Base-by-base conservation (phyloP, 2,113 vertebrate species). In the Clarias gariepinus region DNA sequence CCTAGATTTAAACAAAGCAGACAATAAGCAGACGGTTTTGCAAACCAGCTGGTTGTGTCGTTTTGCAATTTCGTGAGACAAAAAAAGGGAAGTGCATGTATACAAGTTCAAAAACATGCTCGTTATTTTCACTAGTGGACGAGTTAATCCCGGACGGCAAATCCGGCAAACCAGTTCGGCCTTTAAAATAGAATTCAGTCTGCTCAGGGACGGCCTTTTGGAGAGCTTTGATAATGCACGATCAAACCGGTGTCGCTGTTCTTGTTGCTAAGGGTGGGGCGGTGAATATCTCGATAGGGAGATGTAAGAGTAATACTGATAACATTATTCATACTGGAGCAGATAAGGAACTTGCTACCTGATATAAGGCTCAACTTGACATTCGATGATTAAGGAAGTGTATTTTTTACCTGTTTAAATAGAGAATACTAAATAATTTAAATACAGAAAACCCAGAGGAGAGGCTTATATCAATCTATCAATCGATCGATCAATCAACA, bases 1-100 rank as follows among this genome's bases (percentile, higher is more conserved):
- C 77, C 85, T 86, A 11, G 21, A 41, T 80, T 81, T 69, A 36
- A 66, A 33, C 47, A n/a, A 69, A 53, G 25, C 57, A 76, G 25
- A 73, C 33, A 52, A 23, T 78, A 60, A 57, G 76, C 5, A 16
- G 18, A 78, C 28, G 1, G 47, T 19, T 64, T 73, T 84, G 28
- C 30, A 58, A 76, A 78, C 73, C 41, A 28, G 83, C 9, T 52
- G 82, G 69, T 5, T 61, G 33, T 61, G 68, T 63, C 7, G 21
- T 63, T 63, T 76, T n/a, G 57, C 41, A 64, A 82, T 82, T 61
- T 82, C 47, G 21, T n/a, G 12, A n/a, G 4, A 63, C 33, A 47
- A 64, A 82, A 53, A 25, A 23, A 12, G 11, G 21, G 53, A 53
- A 28, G 52, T 33, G 21, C 15, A 30, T 36, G 12, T 16, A 36